Evolutionary conservation across 2,113 vertebrate genomes (phyloP), one percentile per base, ranked within the genome.

Genomic region (Gorsachius goisagi): DNA sequence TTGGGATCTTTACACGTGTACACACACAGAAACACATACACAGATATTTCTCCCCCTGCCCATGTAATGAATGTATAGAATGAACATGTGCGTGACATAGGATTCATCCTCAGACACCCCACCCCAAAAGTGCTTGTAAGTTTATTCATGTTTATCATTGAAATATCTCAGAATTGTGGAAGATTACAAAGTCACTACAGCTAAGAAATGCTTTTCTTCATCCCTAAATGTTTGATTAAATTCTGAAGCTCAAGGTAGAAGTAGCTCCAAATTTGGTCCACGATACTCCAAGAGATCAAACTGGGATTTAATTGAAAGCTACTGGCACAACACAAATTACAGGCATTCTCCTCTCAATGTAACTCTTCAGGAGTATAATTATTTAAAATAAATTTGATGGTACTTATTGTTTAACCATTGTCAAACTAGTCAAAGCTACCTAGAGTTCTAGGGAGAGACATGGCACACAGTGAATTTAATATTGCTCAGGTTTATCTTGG

Each of bases 291-390:
- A 84, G 76, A 96, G 74, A 96, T 92, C 47, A 80, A 89, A 83
- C 1, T 74, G 84, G 92, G 67, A 64, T 85, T 94, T 91, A 94
- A 91, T 89, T 94, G 92, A 94, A 89, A 92, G 62, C n/a, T 93
- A 91, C 67, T 79, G 89, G 60, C 50, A 95, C 55, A 58, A 71
- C 80, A 85, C 62, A 94, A 92, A 95, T 94, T 93, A 94, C 62
- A 94, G 53, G 33, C 50, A 74, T 77, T 91, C 26, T 3, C 35
- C 12, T 95, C 84, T 85, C 1, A 0, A 56, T 67, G 63, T 68
- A 79, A 79, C 63, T 76, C 50, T 93, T 95, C 82, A 72, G 74
- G 39, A 75, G 60, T 75, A 75, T 90, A 95, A 95, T 94, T 95
- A 95, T 90, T 95, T 92, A 37, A 93, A 95, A 86, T 28, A 92